These are phyloP conservation scores for Ascaphus truei DNA, from an alignment of 2,113 vertebrate species.

Conservation along the genomic window DNA sequence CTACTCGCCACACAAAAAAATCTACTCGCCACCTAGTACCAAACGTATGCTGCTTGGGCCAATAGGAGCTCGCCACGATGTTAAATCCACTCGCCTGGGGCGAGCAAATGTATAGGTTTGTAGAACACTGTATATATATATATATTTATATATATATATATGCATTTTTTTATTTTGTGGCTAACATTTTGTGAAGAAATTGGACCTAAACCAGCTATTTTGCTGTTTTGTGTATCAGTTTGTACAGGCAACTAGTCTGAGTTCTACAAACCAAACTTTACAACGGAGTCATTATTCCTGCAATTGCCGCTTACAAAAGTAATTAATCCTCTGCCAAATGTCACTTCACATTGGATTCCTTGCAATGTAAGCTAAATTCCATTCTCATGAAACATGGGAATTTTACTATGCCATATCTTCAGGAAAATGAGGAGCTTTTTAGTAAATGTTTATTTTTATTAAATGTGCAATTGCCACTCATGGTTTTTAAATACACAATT, in stretches of 20 bases:
- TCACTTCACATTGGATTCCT: conserved; percentile 34
- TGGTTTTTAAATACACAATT: conserved; percentile 24
- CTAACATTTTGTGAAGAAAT: no score
- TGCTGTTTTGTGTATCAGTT: no score
- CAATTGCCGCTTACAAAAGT: conserved; percentile 33
- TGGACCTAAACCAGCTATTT: no score
- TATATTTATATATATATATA: no score
- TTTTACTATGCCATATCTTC: neutral
- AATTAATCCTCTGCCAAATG: conserved; percentile 36
- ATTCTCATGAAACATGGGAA: conserved; percentile 38
- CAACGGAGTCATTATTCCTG: conserved; percentile 9
- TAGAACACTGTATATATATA: no score
- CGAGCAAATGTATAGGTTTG: no score
- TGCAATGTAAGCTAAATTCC: conserved; percentile 31
- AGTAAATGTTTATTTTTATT: conserved; percentile 11
- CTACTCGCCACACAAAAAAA: no score
- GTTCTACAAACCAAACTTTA: neutral
- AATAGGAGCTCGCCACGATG: no score
- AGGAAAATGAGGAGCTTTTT: conserved; percentile 14
- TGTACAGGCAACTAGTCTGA: conserved; percentile 7
- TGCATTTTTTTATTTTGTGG: no score
- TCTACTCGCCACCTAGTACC: no score
- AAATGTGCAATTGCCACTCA: neutral
- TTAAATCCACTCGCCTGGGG: no score
- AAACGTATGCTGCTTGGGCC: no score